Evolutionary conservation across 2,797 vertebrate genomes (phyloP), one percentile per base, ranked within the genome.

Genomic region (Poeciliopsis infans): DNA sequence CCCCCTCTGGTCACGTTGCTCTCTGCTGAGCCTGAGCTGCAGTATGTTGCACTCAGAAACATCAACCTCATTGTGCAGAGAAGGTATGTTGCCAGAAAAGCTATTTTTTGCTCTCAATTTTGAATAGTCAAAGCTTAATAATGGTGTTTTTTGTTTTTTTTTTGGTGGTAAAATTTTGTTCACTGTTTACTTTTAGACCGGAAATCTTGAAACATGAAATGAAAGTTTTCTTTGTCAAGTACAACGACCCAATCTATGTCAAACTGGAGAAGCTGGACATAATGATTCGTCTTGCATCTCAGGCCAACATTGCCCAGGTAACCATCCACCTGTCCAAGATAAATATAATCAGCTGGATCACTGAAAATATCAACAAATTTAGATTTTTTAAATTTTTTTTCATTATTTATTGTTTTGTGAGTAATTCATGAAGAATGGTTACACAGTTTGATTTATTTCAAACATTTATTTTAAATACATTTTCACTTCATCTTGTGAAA

Each of bases 201-300:
- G 98, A 99, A 94, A 98, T 99, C 89, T 95, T 99, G 89, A 99
- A 99, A 93, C 98, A 99, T 0, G 98, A 99, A 94, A 99, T 99
- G 98, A 99, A 99, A 88, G 98, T 99, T 84, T 99, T 99, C 89
- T 99, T 99, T 55, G 98, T 99, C 18, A 99, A 99, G 91, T 99
- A 99, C 92, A 99, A 99, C 0, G 98, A 99, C 91, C 98, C 98
- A 2, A 99, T 99, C 89, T 99, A 99, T 0, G 97, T 99, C 91
- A 99, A 99, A 87, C 95, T 99, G 91, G 98, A 99, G 93, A 99
- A 99, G 76, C 94, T 99, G 93, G 98, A 99, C 93, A 99, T 99
- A 92, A 99, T 99, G 98, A 99, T 99, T 91, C 97, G 98, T 64
- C 92, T 99, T 71, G 98, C 98, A n/a, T 99, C 98, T 23, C 98